phyloP scores from a whole-genome alignment of 2,797 vertebrate genomes.

The Myotis findleyi region DNA sequence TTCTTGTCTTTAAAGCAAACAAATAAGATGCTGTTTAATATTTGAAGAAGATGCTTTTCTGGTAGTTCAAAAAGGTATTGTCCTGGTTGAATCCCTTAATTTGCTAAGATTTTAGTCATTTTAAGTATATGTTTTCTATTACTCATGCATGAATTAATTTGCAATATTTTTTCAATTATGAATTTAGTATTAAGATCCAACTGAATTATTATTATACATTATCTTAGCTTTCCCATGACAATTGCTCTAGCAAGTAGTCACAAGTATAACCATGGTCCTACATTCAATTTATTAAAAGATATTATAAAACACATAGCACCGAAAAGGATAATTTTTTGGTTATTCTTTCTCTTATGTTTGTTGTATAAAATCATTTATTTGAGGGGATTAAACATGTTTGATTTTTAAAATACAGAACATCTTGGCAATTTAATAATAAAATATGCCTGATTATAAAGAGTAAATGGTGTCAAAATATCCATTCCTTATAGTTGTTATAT shows the following conservation, averaged over 20 bases:
- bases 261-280: not conserved
- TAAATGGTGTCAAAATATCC: not conserved
- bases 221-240: not conserved
- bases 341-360: not conserved
- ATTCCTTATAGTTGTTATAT: not conserved
- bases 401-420: conserved; percentile 34
- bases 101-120: conserved; percentile 38
- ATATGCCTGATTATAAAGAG: not conserved
- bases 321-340: not conserved
- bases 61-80: not conserved
- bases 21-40: not conserved
- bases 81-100: not conserved
- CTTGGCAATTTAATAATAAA: not conserved
- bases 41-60: conserved; percentile 6
- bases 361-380: not conserved
- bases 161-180: not conserved
- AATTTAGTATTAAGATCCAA: not conserved
- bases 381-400: not conserved
- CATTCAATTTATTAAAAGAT: not conserved
- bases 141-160: not conserved
- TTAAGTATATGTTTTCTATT: not conserved
- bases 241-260: not conserved
- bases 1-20: not conserved
- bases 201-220: not conserved
- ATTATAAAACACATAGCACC: not conserved